These are phyloP conservation scores for Protosalanx chinensis DNA, from an alignment of 2,797 vertebrate genomes.

Conservation along the genomic window DNA sequence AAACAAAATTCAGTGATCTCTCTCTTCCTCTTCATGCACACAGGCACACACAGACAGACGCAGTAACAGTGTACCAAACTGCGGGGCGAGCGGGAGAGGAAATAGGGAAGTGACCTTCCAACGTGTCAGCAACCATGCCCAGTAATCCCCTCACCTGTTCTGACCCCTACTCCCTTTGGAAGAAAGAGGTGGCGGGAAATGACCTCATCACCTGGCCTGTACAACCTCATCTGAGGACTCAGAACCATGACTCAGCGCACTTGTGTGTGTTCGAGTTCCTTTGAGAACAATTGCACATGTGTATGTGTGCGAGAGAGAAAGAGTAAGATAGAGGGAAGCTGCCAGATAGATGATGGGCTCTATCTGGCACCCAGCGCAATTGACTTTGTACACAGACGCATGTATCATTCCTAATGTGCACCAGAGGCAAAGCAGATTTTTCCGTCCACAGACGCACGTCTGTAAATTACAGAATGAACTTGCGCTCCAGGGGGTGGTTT, in stretches of 20 bases:
- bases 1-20: not conserved
- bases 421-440: no score
- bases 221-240: constrained; percentile 33
- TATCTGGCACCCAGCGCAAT: no score
- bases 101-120: not conserved
- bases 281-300: not conserved
- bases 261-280: not conserved
- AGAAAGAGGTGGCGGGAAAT: constrained; percentile 8
- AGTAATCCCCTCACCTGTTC: constrained; percentile 11
- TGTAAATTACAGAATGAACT: no score
- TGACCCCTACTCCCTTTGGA: not conserved
- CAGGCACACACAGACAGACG: not conserved
- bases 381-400: no score
- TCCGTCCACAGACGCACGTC: no score
- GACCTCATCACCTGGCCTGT: not conserved
- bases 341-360: no score
- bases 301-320: not conserved
- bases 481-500: no score
- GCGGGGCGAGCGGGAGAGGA: constrained; percentile 11
- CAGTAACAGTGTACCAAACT: constrained; percentile 8
- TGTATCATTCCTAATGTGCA: no score
- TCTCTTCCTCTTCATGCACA: not conserved
- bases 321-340: no score
- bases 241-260: constrained; percentile 34
- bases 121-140: constrained; percentile 9